Conservation (phyloP, 2,113 vertebrate genomes). For the cattle (Bos taurus) region DNA sequence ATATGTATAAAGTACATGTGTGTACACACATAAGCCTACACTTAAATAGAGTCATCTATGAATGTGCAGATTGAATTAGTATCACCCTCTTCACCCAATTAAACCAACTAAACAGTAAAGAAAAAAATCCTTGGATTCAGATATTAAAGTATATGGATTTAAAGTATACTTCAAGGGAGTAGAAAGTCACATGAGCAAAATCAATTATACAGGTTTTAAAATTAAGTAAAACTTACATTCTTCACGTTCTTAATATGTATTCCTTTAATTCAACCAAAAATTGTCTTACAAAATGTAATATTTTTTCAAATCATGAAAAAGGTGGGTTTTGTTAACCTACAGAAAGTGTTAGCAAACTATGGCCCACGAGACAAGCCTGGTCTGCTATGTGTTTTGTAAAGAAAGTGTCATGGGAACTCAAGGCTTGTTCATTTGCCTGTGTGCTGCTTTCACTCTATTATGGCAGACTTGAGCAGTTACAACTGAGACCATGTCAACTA, state of each 20-base stretch:
- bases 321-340: not conserved
- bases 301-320: not conserved
- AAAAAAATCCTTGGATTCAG: not conserved
- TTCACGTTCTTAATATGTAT: not conserved
- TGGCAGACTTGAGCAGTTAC: not conserved
- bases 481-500: not conserved
- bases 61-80: not conserved
- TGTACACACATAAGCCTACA: not conserved
- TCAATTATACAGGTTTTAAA: not conserved
- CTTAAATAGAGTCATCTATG: not conserved
- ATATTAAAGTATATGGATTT: not conserved
- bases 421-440: not conserved
- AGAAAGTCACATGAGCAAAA: not conserved
- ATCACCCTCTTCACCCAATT: not conserved
- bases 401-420: not conserved
- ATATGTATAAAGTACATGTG: not conserved
- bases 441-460: not conserved
- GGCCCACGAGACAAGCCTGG: not conserved
- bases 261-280: not conserved
- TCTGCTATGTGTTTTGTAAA: not conserved
- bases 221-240: not conserved
- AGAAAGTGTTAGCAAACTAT: not conserved
- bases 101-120: not conserved
- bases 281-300: not conserved
- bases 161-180: not conserved